Percentiles rank a stretch among this genome's conserved stretches.
These are phyloP conservation scores for Podarcis lilfordi DNA, from an alignment of 2,797 vertebrate species.

Conservation along the genomic window DNA sequence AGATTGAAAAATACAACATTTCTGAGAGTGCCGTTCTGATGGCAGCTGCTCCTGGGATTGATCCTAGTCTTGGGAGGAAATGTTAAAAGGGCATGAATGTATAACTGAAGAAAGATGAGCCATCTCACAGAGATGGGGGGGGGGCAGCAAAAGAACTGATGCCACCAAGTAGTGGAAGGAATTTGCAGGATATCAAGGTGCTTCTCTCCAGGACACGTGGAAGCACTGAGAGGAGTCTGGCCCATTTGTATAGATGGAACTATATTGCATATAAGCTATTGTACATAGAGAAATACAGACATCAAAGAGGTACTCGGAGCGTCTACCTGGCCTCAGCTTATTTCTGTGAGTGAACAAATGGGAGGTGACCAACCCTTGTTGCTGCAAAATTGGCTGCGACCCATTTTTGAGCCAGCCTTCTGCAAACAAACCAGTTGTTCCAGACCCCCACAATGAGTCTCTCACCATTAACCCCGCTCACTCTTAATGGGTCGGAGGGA, in stretches of 20 bases:
- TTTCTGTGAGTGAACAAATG: neutral
- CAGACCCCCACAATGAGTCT: neutral
- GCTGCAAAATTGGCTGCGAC: neutral
- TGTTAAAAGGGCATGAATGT: neutral
- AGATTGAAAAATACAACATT: neutral
- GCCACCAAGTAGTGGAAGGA: no score
- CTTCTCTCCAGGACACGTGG: neutral
- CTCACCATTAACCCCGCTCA: fast-evolving
- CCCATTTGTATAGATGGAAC: neutral
- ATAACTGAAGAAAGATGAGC: neutral
- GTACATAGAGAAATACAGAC: slow-evolving; percentile 27
- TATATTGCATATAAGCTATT: neutral
- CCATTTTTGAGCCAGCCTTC: neutral
- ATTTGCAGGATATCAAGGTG: no score
- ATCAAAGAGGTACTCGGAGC: neutral
- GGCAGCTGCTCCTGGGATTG: no score
- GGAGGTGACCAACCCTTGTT: no score
- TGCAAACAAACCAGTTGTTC: neutral
- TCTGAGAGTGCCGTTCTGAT: neutral
- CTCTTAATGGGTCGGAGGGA: neutral
- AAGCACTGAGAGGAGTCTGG: neutral
- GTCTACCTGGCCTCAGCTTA: neutral
- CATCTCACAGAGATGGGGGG: neutral
- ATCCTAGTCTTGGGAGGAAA: neutral
- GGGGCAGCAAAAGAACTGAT: neutral